phyloP scores from a whole-genome alignment of 2,888 invertebrate genomes.

The Smittia aterrima region DNA sequence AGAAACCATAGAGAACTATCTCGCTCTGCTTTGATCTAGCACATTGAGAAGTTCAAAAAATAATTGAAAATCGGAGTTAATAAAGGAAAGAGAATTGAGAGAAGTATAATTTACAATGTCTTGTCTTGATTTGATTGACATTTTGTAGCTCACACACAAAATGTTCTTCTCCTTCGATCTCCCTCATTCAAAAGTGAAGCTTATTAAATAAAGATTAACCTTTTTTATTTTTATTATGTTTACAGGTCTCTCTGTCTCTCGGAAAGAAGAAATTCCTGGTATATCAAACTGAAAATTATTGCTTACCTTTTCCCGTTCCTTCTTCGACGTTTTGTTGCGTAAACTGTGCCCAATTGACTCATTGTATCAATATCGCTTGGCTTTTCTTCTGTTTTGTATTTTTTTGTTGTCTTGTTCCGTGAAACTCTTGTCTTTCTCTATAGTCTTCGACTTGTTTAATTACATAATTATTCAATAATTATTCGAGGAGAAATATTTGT shows the following conservation, averaged over 20 bases:
- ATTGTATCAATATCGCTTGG: constrained; percentile 53
- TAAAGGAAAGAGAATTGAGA: neutral
- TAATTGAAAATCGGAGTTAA: constrained; percentile 10
- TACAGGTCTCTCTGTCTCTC: neutral
- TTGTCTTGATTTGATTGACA: constrained; percentile 37
- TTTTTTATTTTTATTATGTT: constrained; percentile 20
- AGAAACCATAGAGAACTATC: neutral
- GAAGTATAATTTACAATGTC: constrained; percentile 35
- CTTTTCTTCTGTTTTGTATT: constrained; percentile 7
- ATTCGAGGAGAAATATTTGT: constrained; percentile 8
- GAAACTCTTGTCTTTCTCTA: neutral
- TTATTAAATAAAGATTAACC: constrained; percentile 40
- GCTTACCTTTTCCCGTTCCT: constrained; percentile 94
- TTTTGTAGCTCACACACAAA: constrained; percentile 29
- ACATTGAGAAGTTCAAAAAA: neutral
- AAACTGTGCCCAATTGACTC: constrained; percentile 94
- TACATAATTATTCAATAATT: constrained; percentile 30
- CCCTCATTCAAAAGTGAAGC: constrained; percentile 17
- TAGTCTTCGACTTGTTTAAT: constrained; percentile 3
- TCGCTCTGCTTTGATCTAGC: neutral
- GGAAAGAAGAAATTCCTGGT: constrained; percentile 22
- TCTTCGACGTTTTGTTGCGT: constrained; percentile 92
- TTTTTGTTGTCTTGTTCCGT: neutral
- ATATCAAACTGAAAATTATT: constrained; percentile 33
- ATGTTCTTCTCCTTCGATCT: constrained; percentile 12